Conservation (phyloP, 2,113 vertebrate genomes). For the Galbula dea region DNA sequence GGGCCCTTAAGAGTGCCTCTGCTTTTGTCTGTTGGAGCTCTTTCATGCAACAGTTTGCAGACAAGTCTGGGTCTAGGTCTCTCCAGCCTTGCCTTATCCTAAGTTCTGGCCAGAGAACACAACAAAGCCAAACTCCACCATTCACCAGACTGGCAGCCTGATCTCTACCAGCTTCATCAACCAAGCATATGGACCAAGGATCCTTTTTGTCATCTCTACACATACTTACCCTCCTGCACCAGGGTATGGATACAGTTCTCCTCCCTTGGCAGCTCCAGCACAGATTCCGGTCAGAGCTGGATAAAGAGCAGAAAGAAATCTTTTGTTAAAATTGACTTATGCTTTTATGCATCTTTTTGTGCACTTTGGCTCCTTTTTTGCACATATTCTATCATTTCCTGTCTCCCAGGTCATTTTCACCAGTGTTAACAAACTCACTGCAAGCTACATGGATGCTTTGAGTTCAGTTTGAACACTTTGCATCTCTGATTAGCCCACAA, state of each 20-base stretch:
- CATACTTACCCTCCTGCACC: neutral
- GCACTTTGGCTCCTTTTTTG: neutral
- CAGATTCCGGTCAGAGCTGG: neutral
- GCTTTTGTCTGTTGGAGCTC: neutral
- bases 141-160: neutral
- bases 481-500: neutral
- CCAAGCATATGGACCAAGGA: neutral
- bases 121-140: neutral
- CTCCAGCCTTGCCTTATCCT: neutral
- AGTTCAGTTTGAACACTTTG: neutral
- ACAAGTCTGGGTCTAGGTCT: neutral
- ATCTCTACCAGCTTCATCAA: neutral
- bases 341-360: neutral
- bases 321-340: neutral
- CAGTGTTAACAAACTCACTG: neutral
- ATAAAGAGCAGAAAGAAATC: neutral
- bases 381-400: neutral
- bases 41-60: neutral
- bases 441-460: neutral
- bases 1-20: neutral
- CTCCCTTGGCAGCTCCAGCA: neutral
- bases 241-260: neutral
- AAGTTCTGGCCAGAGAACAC: neutral
- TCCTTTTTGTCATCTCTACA: neutral
- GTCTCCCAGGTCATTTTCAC: neutral